Evolutionary conservation across 2,888 invertebrate species (phyloP).

Genomic region (Silvanus unidentatus): DNA sequence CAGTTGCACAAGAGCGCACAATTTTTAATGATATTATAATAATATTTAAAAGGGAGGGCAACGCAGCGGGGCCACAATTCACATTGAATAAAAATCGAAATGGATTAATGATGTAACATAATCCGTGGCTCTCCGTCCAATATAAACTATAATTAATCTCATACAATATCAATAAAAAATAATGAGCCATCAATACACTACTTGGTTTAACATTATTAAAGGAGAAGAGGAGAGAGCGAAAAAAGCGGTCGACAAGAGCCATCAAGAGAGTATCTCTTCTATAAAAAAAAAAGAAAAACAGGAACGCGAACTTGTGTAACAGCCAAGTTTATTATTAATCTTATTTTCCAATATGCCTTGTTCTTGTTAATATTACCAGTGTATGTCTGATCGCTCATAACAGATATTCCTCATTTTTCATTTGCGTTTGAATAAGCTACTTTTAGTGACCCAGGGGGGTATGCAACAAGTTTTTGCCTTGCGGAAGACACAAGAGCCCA

Average conservation of each 20-base stretch:
- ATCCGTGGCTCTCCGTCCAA: conserved; percentile 13
- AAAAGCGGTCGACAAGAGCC: too few relatives aligned
- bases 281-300: too few relatives aligned
- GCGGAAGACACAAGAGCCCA: neutral
- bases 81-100: conserved; percentile 1
- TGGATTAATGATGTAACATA: conserved; percentile 7
- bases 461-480: conserved; percentile 6
- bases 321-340: too few relatives aligned
- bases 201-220: too few relatives aligned
- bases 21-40: too few relatives aligned
- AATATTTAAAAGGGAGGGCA: conserved; percentile 6
- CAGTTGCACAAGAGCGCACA: too few relatives aligned
- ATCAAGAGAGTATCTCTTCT: too few relatives aligned
- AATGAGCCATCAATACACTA: conserved; percentile 18
- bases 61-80: conserved; percentile 3
- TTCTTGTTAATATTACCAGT: too few relatives aligned
- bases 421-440: conserved; percentile 3
- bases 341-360: too few relatives aligned
- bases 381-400: neutral
- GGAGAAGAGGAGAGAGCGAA: too few relatives aligned
- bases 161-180: conserved; percentile 21
- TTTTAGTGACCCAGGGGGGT: conserved; percentile 5
- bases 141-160: conserved; percentile 22
- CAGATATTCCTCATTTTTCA: conserved; percentile 6
- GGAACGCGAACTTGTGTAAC: too few relatives aligned